Base-by-base conservation (phyloP, 2,888 invertebrate genomes). In the Buathra laborator region DNA sequence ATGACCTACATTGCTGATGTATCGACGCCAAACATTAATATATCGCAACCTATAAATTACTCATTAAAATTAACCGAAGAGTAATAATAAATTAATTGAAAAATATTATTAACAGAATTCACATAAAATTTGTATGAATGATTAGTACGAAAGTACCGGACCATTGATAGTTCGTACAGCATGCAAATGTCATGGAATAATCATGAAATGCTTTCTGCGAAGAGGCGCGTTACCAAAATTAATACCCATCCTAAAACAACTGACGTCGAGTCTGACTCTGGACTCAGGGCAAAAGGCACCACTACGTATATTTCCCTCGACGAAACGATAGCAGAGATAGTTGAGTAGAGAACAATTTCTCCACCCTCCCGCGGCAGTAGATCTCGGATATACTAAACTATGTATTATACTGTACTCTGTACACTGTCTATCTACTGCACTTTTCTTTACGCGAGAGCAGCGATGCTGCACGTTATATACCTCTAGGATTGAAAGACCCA, bases 401-500 rank as follows among this genome's bases (percentile, higher is more conserved):
- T 78, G 44, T 79, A 70, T 82, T 72, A 67, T 78, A 62, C 67
- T 16, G 48, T 46, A 24, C 37, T 72, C 32, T 46, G 37, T 51
- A 46, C 24, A 24, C 16, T 43, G 44, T 67, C 59, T 14, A 59
- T 16, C 16, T 46, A 46, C 19, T 59, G 72, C 48, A 62, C 62
- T 74, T 79, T 74, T 74, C 59, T 66, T 83, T 79, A n/a, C 32
- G 29, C 64, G 43, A 24, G 44, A 29, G 53, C 19, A 19, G 24
- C 56, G 0, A 5, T 24, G 24, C 24, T 16, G 29, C 72, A 29
- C 32, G 14, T 32, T 16, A 66, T 16, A 72, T 51, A 66, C 66
- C 64, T 44, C 44, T 46, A 72, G 72, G 80, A 80, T 72, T 19
- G 44, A 67, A 72, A 80, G 66, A 72, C 12, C 43, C 16, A 53